phyloP scores from a whole-genome alignment of 1,140 invertebrate species.

The Cydia fagiglandana region DNA sequence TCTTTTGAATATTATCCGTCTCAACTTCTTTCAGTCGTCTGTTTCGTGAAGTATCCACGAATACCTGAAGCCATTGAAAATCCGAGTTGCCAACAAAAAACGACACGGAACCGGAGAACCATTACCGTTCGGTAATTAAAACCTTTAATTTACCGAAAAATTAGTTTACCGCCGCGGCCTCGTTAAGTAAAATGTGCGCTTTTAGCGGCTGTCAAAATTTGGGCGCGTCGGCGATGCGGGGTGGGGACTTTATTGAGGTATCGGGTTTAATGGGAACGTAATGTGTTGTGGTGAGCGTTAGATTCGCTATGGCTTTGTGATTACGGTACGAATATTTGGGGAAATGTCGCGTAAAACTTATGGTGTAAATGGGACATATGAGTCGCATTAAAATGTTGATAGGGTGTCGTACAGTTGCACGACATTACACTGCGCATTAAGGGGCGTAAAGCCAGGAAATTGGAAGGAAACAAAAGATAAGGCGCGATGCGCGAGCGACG shows the following conservation, averaged over 20 bases:
- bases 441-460: too few species aligned
- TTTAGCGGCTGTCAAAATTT: slow-evolving; percentile 28
- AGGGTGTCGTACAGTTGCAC: not conserved
- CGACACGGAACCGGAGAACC: not conserved
- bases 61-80: not conserved
- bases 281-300: not conserved
- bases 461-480: too few species aligned
- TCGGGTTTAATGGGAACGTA: slow-evolving; percentile 24
- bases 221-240: not conserved
- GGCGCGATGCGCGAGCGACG: too few species aligned
- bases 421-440: not conserved
- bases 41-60: not conserved
- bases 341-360: not conserved
- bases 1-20: not conserved
- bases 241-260: slow-evolving; percentile 20
- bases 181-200: slow-evolving; percentile 13
- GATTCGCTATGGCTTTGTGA: not conserved
- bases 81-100: not conserved
- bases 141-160: slow-evolving; percentile 31
- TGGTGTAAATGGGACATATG: not conserved
- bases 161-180: slow-evolving; percentile 3
- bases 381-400: not conserved
- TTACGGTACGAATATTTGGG: not conserved
- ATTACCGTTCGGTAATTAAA: slow-evolving; percentile 26
- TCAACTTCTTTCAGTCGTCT: not conserved